Evolutionary conservation across 2,113 vertebrate species (phyloP), one percentile per base, ranked within the genome.

Genomic region (Crotalus viridis): DNA sequence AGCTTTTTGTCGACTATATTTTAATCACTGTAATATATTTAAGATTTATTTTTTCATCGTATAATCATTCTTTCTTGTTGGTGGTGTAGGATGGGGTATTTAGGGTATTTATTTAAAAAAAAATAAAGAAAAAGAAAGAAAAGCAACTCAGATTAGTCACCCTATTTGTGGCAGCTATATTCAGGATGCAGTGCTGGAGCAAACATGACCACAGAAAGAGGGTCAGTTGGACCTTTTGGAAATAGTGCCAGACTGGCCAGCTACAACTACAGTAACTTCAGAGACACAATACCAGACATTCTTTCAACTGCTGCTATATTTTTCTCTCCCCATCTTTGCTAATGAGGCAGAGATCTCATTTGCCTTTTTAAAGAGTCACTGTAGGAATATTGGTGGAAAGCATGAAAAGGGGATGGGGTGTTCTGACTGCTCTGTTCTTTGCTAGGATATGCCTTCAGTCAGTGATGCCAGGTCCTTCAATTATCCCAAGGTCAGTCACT

Each of bases 401-500:
- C 85, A 59, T 52, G 56, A 57, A 61, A 85, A 55, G 89, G 12
- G 33, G 21, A 51, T 54, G 91, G 21, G 10, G 85, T 28, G 5
- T 93, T 10, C 26, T 19, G 12, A 86, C 43, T 51, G 61, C 81
- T 57, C 51, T 87, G 21, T 15, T 59, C 9, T 55, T 46, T 91
- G 74, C 74, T 85, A 33, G 90, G 26, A 43, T 3, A 55, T 91
- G 90, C 90, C 15, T 91, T 19, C 33, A 48, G 54, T 91, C 85
- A 91, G 28, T n/a, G 13, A 19, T 52, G 85, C 85, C 33, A 28
- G 43, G 51, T 86, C 51, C 28, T 91, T 22, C 24, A n/a, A 28
- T 87, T 87, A 87, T 56, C 56, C 33, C 85, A 87, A 86, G 91
- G 91, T 51, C 91, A 64, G 59, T 61, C 87, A 24, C 46, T n/a